phyloP scores from a whole-genome alignment of 2,888 invertebrate genomes.

The Hartigia nigra region DNA sequence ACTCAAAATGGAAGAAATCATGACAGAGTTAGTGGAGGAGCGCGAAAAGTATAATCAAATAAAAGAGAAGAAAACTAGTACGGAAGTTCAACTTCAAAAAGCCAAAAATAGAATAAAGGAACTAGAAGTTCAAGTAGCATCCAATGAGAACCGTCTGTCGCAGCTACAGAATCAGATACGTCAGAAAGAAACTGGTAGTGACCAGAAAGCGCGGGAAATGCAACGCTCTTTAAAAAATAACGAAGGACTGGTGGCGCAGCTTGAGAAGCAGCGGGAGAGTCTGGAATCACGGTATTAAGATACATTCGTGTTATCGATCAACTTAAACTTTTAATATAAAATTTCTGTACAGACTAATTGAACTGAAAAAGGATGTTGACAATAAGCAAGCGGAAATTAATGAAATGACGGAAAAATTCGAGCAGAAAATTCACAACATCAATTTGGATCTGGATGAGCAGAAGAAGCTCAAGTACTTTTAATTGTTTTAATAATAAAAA shows the following conservation, averaged over 20 bases:
- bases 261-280: slow-evolving; percentile 53
- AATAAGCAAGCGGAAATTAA: slow-evolving; percentile 40
- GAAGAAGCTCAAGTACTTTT: slow-evolving; percentile 8
- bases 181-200: slow-evolving; percentile 44
- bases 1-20: slow-evolving; percentile 29
- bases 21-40: slow-evolving; percentile 36
- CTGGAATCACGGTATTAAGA: slow-evolving; percentile 45
- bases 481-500: background rate
- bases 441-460: slow-evolving; percentile 30
- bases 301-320: slow-evolving; percentile 16
- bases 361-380: slow-evolving; percentile 46
- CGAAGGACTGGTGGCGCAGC: slow-evolving; percentile 40
- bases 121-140: slow-evolving; percentile 36
- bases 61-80: slow-evolving; percentile 35
- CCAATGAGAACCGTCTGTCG: slow-evolving; percentile 40
- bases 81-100: slow-evolving; percentile 43
- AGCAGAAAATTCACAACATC: background rate
- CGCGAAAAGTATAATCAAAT: slow-evolving; percentile 35
- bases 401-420: slow-evolving; percentile 35
- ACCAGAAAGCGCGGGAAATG: slow-evolving; percentile 43
- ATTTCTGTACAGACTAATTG: slow-evolving; percentile 39
- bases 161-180: slow-evolving; percentile 41
- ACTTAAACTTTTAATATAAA: background rate
- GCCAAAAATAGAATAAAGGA: slow-evolving; percentile 40
- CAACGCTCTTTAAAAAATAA: slow-evolving; percentile 45